Conservation (phyloP, 2,888 invertebrate species). For the Hermaeophaga mercurialis region DNA sequence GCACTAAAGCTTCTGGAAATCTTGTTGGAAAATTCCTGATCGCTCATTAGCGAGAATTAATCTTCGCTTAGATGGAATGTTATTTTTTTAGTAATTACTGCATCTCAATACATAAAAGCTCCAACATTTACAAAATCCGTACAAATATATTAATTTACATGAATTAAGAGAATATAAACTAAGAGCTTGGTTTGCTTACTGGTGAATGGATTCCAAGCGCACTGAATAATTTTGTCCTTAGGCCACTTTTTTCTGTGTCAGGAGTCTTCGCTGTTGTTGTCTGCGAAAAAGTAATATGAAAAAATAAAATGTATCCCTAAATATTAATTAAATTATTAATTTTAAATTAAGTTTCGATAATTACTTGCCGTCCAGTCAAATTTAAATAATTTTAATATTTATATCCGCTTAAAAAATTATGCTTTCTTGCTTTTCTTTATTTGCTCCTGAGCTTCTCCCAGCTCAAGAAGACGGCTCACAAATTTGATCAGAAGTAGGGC, state of each 20-base stretch:
- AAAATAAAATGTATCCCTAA: too few relatives aligned
- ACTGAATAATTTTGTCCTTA: constrained; percentile 86
- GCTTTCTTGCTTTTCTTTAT: too few relatives aligned
- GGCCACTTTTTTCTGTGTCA: constrained; percentile 74
- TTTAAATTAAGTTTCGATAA: too few relatives aligned
- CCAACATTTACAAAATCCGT: constrained; percentile 15
- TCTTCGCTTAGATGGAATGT: constrained; percentile 22
- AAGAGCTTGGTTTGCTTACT: constrained; percentile 55
- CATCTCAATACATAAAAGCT: constrained; percentile 1
- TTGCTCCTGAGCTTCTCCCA: too few relatives aligned
- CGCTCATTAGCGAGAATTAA: neutral
- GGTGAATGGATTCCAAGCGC: constrained; percentile 80
- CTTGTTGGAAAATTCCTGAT: neutral
- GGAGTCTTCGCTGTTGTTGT: constrained; percentile 69
- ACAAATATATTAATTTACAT: constrained; percentile 3
- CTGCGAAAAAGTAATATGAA: too few relatives aligned
- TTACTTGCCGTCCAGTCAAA: too few relatives aligned
- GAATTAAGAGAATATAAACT: constrained; percentile 34
- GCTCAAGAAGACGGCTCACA: too few relatives aligned
- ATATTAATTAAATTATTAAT: too few relatives aligned
- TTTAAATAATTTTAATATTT: too few relatives aligned
- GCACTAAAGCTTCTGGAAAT: constrained; percentile 17
- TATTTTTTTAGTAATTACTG: constrained; percentile 19
- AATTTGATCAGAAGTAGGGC: too few relatives aligned
- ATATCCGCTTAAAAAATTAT: too few relatives aligned